phyloP scores from a whole-genome alignment of 2,797 vertebrate species.

The Sebastes dallii region DNA sequence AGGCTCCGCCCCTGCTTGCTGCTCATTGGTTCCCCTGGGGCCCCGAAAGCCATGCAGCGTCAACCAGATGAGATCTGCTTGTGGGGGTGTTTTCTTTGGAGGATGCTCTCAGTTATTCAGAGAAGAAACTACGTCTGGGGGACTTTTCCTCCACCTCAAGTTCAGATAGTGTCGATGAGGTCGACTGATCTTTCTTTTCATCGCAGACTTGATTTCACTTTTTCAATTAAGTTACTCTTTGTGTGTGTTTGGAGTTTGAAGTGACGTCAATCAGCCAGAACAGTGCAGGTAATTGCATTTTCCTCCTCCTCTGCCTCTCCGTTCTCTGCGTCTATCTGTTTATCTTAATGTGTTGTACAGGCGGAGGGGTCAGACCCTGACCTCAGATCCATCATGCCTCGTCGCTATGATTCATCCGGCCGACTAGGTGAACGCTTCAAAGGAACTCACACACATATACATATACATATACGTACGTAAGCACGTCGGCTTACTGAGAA shows the following conservation, averaged over 20 bases:
- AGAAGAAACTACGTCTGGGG: conserved; percentile 25
- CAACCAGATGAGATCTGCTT: conserved; percentile 10
- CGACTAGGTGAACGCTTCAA: conserved; percentile 53
- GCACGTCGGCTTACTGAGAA: conserved; percentile 14
- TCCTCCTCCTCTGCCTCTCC: not conserved
- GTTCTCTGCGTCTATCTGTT: not conserved
- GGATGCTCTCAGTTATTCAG: conserved; percentile 28
- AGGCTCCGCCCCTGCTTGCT: not conserved
- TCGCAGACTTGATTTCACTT: not conserved
- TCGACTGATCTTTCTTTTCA: not conserved
- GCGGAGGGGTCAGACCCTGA: conserved; percentile 2
- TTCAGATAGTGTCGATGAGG: not conserved
- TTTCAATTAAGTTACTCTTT: not conserved
- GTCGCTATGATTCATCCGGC: conserved; percentile 58
- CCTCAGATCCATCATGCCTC: conserved; percentile 4
- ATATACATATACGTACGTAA: not conserved
- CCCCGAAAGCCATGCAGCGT: not conserved
- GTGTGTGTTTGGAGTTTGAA: not conserved
- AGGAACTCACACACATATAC: not conserved
- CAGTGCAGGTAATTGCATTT: conserved; percentile 21
- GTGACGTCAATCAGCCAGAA: not conserved
- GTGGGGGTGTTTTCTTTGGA: not conserved
- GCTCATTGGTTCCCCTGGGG: conserved; percentile 18
- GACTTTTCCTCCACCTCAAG: conserved; percentile 29
- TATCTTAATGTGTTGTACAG: not conserved